Base-by-base conservation (phyloP, 2,797 vertebrate species). In the Periparus ater region DNA sequence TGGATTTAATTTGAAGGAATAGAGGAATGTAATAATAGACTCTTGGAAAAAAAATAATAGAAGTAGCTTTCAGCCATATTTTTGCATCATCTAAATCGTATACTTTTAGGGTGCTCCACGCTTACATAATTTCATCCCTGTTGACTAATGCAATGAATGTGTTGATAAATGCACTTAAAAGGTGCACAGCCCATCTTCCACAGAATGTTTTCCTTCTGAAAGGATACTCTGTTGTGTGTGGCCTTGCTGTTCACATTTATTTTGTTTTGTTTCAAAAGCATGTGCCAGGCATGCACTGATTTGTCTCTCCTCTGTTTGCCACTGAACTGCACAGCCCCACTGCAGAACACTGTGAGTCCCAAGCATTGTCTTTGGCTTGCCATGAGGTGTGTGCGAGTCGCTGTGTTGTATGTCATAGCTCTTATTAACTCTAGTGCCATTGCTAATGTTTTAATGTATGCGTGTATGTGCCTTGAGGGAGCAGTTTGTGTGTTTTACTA, bases 371-470 rank as follows among this genome's bases (percentile, higher is more conserved):
- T 58, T 34, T 88, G 70, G 72, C 54, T 68, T 95, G 88, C 95
- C 51, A 44, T 87, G 87, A 97, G 77, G 48, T 9, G 10, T 76
- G 19, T 94, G 32, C 94, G 88, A 75, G 79, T 47, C 44, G 79
- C 44, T 93, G 73, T 77, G 73, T 66, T 97, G 85, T 95, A 95
- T 94, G 90, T 97, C 95, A 95, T 77, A 93, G 93, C 73, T 96
- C 94, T 95, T 97, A 97, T 96, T 98, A 97, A 96, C 93, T 97
- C 89, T 44, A 90, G 65, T 97, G 87, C 86, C 89, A 91, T 75
- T 94, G 82, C 88, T 97, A 97, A 97, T 97, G 88, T 96, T 97
- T 97, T 97, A 97, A 98, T 95, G 74, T 97, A 94, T 97, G 97
- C 34, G 0, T 95, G 34, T 92, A 96, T 94, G 89, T 94, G 91